Conservation (phyloP, 1,140 invertebrate species). For the Hyposmocoma kahamanoa region DNA sequence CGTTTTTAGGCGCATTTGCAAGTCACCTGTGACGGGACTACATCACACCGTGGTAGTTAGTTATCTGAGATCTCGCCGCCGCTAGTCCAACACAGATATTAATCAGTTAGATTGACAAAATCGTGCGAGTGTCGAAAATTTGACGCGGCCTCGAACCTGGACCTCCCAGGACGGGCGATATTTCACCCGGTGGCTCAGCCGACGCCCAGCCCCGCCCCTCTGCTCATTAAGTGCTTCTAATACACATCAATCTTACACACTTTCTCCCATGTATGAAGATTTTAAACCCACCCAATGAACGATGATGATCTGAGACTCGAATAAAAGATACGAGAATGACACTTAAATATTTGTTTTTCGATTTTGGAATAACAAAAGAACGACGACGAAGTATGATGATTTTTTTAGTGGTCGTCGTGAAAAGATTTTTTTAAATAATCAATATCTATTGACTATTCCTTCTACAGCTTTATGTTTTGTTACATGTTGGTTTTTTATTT, state of each 20-base stretch:
- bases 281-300: too few relatives aligned
- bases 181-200: conserved; percentile 50
- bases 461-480: too few relatives aligned
- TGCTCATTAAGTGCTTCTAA: conserved; percentile 63
- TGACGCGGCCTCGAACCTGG: conserved; percentile 40
- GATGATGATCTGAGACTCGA: too few relatives aligned
- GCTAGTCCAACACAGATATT: conserved; percentile 38
- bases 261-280: conserved; percentile 27
- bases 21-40: conserved; percentile 18
- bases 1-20: conserved; percentile 14
- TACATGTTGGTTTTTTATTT: too few relatives aligned
- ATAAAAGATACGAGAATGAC: too few relatives aligned
- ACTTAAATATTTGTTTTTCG: too few relatives aligned
- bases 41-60: conserved; percentile 19
- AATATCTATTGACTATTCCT: too few relatives aligned
- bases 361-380: too few relatives aligned
- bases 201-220: conserved; percentile 55
- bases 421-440: too few relatives aligned
- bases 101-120: conserved; percentile 64
- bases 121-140: conserved; percentile 67
- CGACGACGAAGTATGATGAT: too few relatives aligned
- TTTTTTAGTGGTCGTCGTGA: too few relatives aligned
- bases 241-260: conserved; percentile 54
- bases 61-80: conserved; percentile 45
- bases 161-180: conserved; percentile 65